Percentiles rank a stretch among this genome's conserved stretches.
Evolutionary conservation across 2,113 vertebrate genomes (phyloP).

Genomic region (Coptodon bakossiorum): DNA sequence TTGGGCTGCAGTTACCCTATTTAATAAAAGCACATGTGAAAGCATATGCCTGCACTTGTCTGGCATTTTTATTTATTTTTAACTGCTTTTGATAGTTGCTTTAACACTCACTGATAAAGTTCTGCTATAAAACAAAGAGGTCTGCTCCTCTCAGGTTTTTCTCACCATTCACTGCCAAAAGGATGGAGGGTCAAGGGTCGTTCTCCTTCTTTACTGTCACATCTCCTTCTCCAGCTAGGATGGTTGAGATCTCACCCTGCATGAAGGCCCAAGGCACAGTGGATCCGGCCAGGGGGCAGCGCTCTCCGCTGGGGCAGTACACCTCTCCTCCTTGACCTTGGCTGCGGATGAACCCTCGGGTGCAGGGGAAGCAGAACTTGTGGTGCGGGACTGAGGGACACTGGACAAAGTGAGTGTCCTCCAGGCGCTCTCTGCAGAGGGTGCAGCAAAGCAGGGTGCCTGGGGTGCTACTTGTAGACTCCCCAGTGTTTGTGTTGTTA

Average conservation of each 20-base stretch:
- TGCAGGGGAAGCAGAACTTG: slow-evolving; percentile 91
- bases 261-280: slow-evolving; percentile 89
- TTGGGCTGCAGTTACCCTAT: background rate
- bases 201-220: slow-evolving; percentile 86
- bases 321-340: slow-evolving; percentile 82
- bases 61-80: background rate
- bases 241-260: slow-evolving; percentile 89
- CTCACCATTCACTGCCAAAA: slow-evolving; percentile 37
- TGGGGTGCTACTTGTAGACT: slow-evolving; percentile 46
- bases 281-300: slow-evolving; percentile 84
- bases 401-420: slow-evolving; percentile 85
- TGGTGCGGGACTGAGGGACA: slow-evolving; percentile 83
- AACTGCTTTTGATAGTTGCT: background rate
- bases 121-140: background rate
- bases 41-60: background rate
- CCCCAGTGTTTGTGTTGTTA: slow-evolving; percentile 34
- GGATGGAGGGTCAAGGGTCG: slow-evolving; percentile 57
- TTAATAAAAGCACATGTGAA: background rate
- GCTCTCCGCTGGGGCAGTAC: slow-evolving; percentile 88
- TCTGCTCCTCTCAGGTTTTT: background rate
- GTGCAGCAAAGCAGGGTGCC: slow-evolving; percentile 82
- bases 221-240: slow-evolving; percentile 79
- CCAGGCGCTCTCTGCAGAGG: slow-evolving; percentile 81
- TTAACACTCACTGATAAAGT: background rate
- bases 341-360: slow-evolving; percentile 82